Evolutionary conservation across 2,113 vertebrate species (phyloP).

Genomic region (Carollia perspicillata): DNA sequence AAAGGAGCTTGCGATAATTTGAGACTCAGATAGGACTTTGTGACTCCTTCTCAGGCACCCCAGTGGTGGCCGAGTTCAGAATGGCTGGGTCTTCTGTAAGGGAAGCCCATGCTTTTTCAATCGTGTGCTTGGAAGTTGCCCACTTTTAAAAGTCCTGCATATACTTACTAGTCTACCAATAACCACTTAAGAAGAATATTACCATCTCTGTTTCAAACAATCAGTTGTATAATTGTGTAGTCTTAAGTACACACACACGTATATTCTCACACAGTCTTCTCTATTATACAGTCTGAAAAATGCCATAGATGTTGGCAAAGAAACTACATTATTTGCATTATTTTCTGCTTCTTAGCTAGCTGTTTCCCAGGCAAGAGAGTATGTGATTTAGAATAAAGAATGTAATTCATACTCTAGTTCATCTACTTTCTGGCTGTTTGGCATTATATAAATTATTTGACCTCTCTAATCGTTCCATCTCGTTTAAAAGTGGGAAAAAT

Average conservation of each 20-base stretch:
- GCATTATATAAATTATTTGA: neutral
- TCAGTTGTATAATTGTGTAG: neutral
- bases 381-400: neutral
- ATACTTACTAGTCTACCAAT: neutral
- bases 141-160: neutral
- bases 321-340: neutral
- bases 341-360: neutral
- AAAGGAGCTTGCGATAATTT: neutral
- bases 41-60: neutral
- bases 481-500: neutral
- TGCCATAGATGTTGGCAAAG: neutral
- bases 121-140: neutral
- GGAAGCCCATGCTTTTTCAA: neutral
- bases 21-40: neutral
- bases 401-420: neutral
- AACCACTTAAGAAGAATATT: neutral
- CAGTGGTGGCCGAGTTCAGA: neutral
- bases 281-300: neutral
- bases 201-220: neutral
- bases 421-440: neutral
- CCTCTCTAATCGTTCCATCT: neutral
- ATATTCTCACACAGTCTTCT: neutral
- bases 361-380: neutral
- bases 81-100: neutral
- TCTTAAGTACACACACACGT: neutral